These are phyloP conservation scores for Harpalus rufipes DNA, from an alignment of 2,888 invertebrate genomes.

Conservation along the genomic window DNA sequence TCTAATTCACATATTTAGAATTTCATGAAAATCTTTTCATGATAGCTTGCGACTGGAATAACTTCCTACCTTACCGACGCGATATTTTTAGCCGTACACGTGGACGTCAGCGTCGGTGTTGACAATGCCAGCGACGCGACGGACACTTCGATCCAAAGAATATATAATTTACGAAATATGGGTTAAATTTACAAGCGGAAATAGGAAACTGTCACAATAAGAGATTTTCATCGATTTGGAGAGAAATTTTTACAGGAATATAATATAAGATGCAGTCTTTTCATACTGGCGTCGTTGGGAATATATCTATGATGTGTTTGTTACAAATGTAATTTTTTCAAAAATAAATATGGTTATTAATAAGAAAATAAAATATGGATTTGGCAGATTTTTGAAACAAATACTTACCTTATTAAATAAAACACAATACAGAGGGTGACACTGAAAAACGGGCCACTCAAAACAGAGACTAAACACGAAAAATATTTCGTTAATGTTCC, in stretches of 20 bases:
- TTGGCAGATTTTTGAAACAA: too few species aligned
- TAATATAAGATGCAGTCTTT: background rate
- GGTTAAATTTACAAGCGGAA: conserved; percentile 5
- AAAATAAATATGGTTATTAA: background rate
- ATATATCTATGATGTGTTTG: background rate
- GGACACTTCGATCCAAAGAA: conserved; percentile 14
- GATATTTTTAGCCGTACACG: conserved; percentile 55
- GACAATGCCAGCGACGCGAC: background rate
- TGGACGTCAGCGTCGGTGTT: background rate
- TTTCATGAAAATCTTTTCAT: conserved; percentile 51
- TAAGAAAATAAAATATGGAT: too few species aligned
- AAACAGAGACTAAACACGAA: too few species aligned
- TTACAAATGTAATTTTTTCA: too few species aligned
- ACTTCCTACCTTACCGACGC: conserved; percentile 44
- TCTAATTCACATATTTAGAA: conserved; percentile 57
- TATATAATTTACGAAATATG: conserved; percentile 33
- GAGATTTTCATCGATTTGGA: background rate
- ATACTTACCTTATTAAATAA: too few species aligned
- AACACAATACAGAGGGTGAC: too few species aligned
- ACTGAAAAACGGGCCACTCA: too few species aligned
- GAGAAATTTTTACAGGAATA: background rate
- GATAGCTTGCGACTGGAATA: conserved; percentile 29
- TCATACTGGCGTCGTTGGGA: background rate
- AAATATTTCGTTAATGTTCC: too few species aligned
- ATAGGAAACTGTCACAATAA: background rate